Conservation (phyloP, 2,113 vertebrate genomes). For the Oncorhynchus clarkii region DNA sequence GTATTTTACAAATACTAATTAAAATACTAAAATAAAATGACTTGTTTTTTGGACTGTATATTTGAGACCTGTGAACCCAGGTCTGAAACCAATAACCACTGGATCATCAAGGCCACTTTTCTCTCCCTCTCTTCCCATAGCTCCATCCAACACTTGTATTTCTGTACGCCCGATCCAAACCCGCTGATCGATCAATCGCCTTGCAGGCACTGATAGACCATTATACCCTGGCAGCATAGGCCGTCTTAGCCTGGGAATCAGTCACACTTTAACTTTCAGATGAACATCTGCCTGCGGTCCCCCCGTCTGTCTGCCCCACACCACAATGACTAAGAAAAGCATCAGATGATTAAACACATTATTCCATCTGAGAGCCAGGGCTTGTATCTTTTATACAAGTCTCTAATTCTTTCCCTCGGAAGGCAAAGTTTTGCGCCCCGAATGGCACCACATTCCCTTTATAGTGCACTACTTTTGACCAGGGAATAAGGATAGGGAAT, state of each 20-base stretch:
- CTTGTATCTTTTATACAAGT: not conserved
- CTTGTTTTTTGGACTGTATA: no score
- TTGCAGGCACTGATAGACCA: not conserved
- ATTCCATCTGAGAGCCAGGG: not conserved
- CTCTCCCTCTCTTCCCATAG: not conserved
- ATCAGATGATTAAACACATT: slow-evolving; percentile 7
- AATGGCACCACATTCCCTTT: no score
- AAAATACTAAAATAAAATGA: no score
- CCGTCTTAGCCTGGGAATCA: not conserved
- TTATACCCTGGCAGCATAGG: not conserved
- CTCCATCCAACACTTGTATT: not conserved
- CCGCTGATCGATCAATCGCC: not conserved
- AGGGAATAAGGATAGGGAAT: no score
- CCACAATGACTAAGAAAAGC: slow-evolving; percentile 18
- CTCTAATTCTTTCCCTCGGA: not conserved
- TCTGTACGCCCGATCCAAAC: not conserved
- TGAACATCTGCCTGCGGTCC: not conserved
- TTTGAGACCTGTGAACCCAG: not conserved
- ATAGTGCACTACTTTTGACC: no score
- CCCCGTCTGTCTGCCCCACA: not conserved
- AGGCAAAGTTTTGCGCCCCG: not conserved
- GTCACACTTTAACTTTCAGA: not conserved
- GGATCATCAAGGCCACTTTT: not conserved
- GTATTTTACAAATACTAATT: no score
- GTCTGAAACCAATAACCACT: not conserved